Base-by-base conservation (phyloP, 2,888 invertebrate species). In the Acleris sparsana region DNA sequence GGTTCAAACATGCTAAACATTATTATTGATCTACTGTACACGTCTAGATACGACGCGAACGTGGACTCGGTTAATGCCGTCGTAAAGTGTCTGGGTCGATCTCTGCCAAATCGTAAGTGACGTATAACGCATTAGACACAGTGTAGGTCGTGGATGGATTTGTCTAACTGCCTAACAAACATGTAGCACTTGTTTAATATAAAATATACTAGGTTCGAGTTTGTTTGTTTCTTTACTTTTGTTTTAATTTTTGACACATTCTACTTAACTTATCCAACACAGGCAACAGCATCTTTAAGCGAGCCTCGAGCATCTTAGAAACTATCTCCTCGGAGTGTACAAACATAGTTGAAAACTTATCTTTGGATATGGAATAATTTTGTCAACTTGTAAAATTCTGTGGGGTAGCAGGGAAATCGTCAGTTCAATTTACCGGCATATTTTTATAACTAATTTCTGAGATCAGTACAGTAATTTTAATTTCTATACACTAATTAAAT, bases 61-160 rank as follows among this genome's bases (percentile, higher is more conserved):
- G 62, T 67, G 69, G 72, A 70, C 73, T 58, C 63, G 33, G 70
- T 63, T 72, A 73, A 73, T 62, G 71, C 65, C 63, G 25, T 72
- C 72, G 57, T 75, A 72, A 75, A 71, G 70, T 66, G 69, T 73
- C 70, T 70, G 53, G 65, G 66, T 66, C 53, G 68, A 53, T 46
- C 51, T 53, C 60, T 65, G 65, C 65, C 65, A 65, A 65, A 65
- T 11, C 39, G n/a, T n/a, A 49, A 60, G 51, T 65, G 65, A 65
- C 60, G 65, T 51, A 51, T 13, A 22, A 52, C 39, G 48, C 58
- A 25, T 52, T 58, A 57, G n/a, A 17, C 6, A 46, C 22, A 51
- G 55, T 18, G 60, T 65, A 65, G 65, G 65, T 65, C 65, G 55
- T 44, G 60, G 51, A 56, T 4, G n/a, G 17, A 17, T 39, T 39